phyloP scores from a whole-genome alignment of 1,140 invertebrate species.

The Tetramorium parvispinum region DNA sequence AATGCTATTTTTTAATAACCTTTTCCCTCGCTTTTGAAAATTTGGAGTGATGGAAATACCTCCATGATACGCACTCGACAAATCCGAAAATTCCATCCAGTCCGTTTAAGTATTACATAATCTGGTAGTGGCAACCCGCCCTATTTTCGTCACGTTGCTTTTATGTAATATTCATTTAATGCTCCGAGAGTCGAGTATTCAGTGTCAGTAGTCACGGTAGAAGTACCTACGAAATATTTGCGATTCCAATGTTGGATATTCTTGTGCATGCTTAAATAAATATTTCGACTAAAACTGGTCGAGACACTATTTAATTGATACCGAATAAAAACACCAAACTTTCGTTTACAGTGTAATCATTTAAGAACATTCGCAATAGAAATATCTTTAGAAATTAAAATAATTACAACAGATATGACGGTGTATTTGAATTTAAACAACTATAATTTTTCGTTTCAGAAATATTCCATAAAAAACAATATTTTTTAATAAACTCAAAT shows the following conservation, averaged over 20 bases:
- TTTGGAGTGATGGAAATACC: neutral
- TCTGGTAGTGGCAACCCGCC: neutral
- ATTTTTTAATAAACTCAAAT: neutral
- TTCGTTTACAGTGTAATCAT: neutral
- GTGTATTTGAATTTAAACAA: neutral
- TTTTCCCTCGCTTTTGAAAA: conserved; percentile 11
- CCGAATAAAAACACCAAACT: neutral
- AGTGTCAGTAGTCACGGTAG: neutral
- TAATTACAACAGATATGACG: neutral
- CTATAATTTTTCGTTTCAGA: neutral
- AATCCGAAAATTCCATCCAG: neutral
- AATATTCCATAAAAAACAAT: neutral
- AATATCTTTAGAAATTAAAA: neutral
- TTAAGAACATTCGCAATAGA: neutral
- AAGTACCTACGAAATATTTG: conserved; percentile 37
- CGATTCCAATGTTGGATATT: conserved; percentile 23
- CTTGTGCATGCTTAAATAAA: conserved; percentile 17
- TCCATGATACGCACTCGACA: neutral
- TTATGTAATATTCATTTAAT: conserved; percentile 44
- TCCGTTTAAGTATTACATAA: conserved; percentile 40
- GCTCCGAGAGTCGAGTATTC: conserved; percentile 8
- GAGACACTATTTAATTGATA: conserved; percentile 1
- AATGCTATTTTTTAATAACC: neutral
- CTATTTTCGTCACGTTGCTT: conserved; percentile 36
- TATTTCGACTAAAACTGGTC: conserved; percentile 12